Base-by-base conservation (phyloP, 2,888 invertebrate genomes). In the Papilio gigon region DNA sequence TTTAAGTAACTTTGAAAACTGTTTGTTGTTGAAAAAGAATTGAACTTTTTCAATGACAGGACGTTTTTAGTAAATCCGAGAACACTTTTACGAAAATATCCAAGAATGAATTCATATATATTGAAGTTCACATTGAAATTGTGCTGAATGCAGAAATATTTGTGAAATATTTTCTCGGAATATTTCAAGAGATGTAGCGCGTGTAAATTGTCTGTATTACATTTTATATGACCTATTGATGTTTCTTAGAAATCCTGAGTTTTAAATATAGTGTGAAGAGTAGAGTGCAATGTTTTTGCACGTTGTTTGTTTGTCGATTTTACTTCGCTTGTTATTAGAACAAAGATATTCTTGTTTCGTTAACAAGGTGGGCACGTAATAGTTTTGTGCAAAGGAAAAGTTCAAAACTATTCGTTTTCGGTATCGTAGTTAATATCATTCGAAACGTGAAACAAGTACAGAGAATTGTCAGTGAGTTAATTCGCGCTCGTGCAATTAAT, bases 401-500 rank as follows among this genome's bases (percentile, higher is more conserved):
- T 14, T 3, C 25, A 22, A 22, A 47, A 22, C 11, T 4, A 47
- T 22, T 53, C 27, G 53, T 27, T 53, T 14, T 27, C 5, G n/a
- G n/a, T n/a, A n/a, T n/a, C n/a, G n/a, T 27, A 17, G n/a, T 27
- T 56, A n/a, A 47, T 8, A 17, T 6, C n/a, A 6, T 47, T 12
- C 12, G 44, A 22, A 44, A n/a, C 8, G 22, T 44, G 17, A 33
- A 42, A 47, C 33, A 33, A 62, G 47, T 53, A 14, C 25, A 47
- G 47, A 20, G 44, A 20, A 44, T 63, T 20, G 53, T 53, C 53
- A 17, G 62, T 27, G 27, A 27, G 14, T 30, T 12, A 17, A 33
- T 66, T 65, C n/a, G 11, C 27, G 14, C 20, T 20, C 42, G 44
- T 42, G 30, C 33, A 47, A 60, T 68, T 37, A 65, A 68, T 47